Evolutionary conservation across 1,140 invertebrate genomes (phyloP).

Genomic region (Philaenus spumarius): DNA sequence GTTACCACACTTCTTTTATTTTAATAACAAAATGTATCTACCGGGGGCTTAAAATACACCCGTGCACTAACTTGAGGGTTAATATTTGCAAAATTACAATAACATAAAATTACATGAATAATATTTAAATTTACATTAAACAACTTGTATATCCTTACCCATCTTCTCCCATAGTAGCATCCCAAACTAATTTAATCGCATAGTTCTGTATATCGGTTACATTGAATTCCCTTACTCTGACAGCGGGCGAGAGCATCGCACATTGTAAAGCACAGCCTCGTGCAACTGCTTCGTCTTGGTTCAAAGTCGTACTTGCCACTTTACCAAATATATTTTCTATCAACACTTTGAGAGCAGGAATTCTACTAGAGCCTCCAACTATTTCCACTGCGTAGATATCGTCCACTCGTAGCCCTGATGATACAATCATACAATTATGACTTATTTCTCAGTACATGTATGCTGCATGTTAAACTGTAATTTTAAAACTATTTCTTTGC

Average conservation of each 20-base stretch:
- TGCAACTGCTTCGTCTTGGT: slow-evolving; percentile 96
- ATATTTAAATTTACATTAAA: no score
- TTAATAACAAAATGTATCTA: no score
- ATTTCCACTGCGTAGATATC: slow-evolving; percentile 95
- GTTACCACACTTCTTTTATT: no score
- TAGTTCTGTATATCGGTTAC: slow-evolving; percentile 92
- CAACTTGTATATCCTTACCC: slow-evolving; percentile 33
- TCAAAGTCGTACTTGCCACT: slow-evolving; percentile 87
- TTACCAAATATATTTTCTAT: slow-evolving; percentile 85
- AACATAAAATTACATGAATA: neutral
- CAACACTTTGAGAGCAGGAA: slow-evolving; percentile 85
- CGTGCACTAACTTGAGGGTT: no score
- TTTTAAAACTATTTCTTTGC: no score
- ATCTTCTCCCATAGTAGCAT: slow-evolving; percentile 62
- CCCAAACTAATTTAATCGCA: slow-evolving; percentile 81
- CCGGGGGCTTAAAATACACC: no score
- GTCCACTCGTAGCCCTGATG: slow-evolving; percentile 64
- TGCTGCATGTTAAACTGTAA: no score
- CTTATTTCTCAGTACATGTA: no score
- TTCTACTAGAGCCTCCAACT: slow-evolving; percentile 90
- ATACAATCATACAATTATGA: slow-evolving; percentile 21
- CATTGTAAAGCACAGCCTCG: slow-evolving; percentile 94
- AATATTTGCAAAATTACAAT: no score
- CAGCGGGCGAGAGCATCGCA: slow-evolving; percentile 94
- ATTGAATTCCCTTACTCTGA: slow-evolving; percentile 89